Conservation (phyloP, 2,888 invertebrate genomes). For the Dysmachus trigonus region DNA sequence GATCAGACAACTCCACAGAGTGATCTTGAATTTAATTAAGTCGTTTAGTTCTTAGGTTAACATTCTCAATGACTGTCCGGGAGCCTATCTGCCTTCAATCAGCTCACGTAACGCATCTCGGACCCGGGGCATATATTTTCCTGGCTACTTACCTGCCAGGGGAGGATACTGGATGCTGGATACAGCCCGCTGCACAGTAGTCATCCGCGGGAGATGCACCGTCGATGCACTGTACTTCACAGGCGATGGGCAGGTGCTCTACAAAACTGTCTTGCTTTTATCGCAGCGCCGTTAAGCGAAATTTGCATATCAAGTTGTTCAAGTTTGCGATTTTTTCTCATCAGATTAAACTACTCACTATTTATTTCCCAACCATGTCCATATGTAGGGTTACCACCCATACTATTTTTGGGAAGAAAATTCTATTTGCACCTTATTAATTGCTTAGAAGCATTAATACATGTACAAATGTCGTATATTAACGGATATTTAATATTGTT, state of each 20-base stretch:
- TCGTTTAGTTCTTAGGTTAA: constrained; percentile 33
- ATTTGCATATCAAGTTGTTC: constrained; percentile 31
- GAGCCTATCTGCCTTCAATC: constrained; percentile 35
- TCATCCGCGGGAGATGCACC: neutral
- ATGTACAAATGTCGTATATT: too few relatives aligned
- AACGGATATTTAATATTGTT: too few relatives aligned
- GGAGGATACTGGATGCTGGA: neutral
- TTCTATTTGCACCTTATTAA: neutral
- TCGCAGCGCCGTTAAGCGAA: neutral
- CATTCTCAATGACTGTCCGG: constrained; percentile 33
- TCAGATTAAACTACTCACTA: neutral
- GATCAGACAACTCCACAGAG: constrained; percentile 20
- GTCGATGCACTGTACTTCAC: neutral
- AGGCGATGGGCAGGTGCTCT: constrained; percentile 7
- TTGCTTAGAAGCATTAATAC: too few relatives aligned
- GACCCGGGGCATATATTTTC: neutral
- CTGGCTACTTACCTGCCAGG: neutral
- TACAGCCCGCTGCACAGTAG: neutral
- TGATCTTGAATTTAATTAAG: constrained; percentile 44
- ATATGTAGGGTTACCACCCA: neutral
- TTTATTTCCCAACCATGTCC: neutral
- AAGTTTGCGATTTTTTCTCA: neutral
- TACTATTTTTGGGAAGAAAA: neutral
- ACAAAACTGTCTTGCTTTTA: neutral
- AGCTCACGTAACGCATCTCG: neutral